Base-by-base conservation (phyloP, 2,888 invertebrate genomes). In the Zaprionus lineosus region DNA sequence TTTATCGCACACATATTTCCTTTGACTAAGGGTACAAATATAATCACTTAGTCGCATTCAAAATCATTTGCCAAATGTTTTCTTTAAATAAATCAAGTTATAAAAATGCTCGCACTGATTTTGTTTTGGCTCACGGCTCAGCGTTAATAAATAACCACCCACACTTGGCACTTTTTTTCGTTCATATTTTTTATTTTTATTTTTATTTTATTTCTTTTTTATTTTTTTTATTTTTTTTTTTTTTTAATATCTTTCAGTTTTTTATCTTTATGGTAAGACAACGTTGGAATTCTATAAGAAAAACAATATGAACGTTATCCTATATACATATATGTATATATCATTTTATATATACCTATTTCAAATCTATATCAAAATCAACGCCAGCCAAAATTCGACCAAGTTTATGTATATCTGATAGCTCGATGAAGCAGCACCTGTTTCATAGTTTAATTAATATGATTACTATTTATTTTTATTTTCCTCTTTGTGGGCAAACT, bases 11-110 rank as follows among this genome's bases (percentile, higher is more conserved):
- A 43, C 19, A 41, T 26, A 36, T 41, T 65, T 19, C 19, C 33
- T 47, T 47, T 14, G 8, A 43, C 40, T 39, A 37, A 8, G 12
- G 29, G 68, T 60, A 56, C 61, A 69, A 52, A 69, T 73, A 69
- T 73, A 69, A 53, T 56, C 62, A 60, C 46, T 66, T 67, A 48
- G 73, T 67, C 29, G 41, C 58, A n/a, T n/a, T n/a, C n/a, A 26
- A 61, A 61, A 73, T 68, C 74, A 57, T 51, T 82, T 60, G 78
- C 70, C 78, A 77, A 75, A 77, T 74, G 75, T 69, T 74, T 48
- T 79, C 71, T 82, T 69, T 78, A 84, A 76, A 76, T 76, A 76
- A 76, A 76, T 76, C 85, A 77, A 85, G 83, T 85, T 78, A 77
- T 85, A 83, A 85, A 78, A 85, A 67, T 78, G 81, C 57, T 71